Percentiles rank a stretch among this genome's conserved stretches.
phyloP scores from a whole-genome alignment of 2,113 vertebrate species.

The Pseudolaguvia tuberculata region DNA sequence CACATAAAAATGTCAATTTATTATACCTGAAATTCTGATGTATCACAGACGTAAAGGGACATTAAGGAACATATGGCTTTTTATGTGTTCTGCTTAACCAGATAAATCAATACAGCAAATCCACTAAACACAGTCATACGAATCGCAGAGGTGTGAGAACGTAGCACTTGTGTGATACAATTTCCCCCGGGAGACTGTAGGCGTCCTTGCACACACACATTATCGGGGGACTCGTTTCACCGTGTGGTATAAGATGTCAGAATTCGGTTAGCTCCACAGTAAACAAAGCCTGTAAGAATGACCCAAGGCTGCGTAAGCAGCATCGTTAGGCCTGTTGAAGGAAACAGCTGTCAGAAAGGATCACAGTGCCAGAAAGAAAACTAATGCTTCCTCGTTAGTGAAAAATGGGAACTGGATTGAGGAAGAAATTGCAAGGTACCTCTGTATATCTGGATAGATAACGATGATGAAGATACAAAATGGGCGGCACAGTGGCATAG shows the following conservation, averaged over 20 bases:
- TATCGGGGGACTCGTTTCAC: slow-evolving; percentile 22
- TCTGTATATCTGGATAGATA: background rate
- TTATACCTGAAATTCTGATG: background rate
- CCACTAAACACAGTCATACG: slow-evolving; percentile 1
- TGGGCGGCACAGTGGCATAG: too few species aligned
- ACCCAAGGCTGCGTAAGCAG: slow-evolving; percentile 23
- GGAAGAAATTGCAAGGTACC: background rate
- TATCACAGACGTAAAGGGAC: background rate
- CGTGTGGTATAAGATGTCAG: slow-evolving; percentile 40
- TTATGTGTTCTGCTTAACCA: slow-evolving; percentile 24
- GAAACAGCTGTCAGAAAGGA: slow-evolving; percentile 36
- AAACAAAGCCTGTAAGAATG: slow-evolving; percentile 40
- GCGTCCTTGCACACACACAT: slow-evolving; percentile 34
- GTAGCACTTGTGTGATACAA: slow-evolving; percentile 21
- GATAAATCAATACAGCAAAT: slow-evolving; percentile 27
- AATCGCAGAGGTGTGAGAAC: slow-evolving; percentile 1
- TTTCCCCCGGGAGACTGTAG: slow-evolving; percentile 28
- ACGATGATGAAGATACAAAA: too few species aligned
- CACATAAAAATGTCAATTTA: too few species aligned
- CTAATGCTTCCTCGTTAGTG: slow-evolving; percentile 4
- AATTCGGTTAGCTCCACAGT: slow-evolving; percentile 34
- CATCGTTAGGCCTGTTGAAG: slow-evolving; percentile 4
- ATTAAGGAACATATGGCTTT: slow-evolving; percentile 9
- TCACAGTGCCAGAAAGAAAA: slow-evolving; percentile 2
- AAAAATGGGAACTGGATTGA: background rate